Evolutionary conservation across 2,888 invertebrate genomes (phyloP), one percentile per base, ranked within the genome.

Genomic region (Physocephala rufipes): DNA sequence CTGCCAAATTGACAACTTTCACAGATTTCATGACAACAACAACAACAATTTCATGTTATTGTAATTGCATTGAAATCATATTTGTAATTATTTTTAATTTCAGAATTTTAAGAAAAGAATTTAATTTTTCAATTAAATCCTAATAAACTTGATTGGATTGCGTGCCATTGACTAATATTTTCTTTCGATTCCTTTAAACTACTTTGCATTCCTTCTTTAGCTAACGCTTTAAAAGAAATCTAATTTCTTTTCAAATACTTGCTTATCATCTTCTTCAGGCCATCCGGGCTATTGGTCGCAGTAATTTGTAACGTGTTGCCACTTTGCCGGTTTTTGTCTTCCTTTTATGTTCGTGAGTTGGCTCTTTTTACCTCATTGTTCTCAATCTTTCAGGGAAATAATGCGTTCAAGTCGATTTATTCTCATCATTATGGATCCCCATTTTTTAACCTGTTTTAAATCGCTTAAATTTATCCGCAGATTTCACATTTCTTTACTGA

Each of bases 21-120:
- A 7, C n/a, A 43, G 58, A 15, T 61, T 13, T 36, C n/a, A 61
- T n/a, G n/a, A 16, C n/a, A 43, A 16, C 5, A 36, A 16, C 7
- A 61, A 61, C 61, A 61, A 61, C 61, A n/a, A 63, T 26, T n/a
- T n/a, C n/a, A n/a, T n/a, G n/a, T 45, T 26, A 63, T 45, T n/a
- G n/a, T 63, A 47, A 63, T 63, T 21, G 45, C 19, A 45, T 63
- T 47, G 24, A 24, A 15, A 9, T 19, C 13, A n/a, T 13, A 24
- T 15, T 64, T n/a, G 47, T 45, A 26, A n/a, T 63, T 45, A 24
- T 24, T n/a, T 45, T 63, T n/a, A 49, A 15, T 49, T 49, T 24
- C 15, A 28, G 19, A n/a, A n/a, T n/a, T n/a, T n/a, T n/a, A n/a
- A n/a, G n/a, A n/a, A n/a, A n/a, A n/a, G n/a, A n/a, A n/a, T 47